Base-by-base conservation (phyloP, 2,888 invertebrate genomes). In the Trimorus sp. region DNA sequence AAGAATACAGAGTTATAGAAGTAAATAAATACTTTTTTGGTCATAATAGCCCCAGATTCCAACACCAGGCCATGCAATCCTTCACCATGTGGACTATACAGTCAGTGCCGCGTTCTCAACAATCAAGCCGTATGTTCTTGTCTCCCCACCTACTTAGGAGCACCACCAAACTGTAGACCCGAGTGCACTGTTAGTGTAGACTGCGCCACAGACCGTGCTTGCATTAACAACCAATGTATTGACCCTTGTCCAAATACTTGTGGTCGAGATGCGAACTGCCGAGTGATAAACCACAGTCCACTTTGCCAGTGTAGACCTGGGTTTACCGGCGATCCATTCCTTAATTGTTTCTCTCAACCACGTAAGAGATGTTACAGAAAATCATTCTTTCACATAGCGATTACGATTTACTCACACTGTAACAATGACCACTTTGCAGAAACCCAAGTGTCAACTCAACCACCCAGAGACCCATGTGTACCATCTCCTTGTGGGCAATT, bases 161-260 rank as follows among this genome's bases (percentile, higher is more conserved):
- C 91, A 74, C 95, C 95, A n/a, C 95, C 95, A 37, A 94, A 94
- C 62, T 96, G 96, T 86, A 93, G 96, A 85, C 95, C 96, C 7
- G 96, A 96, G 91, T 97, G 97, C 90, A 94, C 94, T 7, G 94
- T 94, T n/a, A 96, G 95, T 89, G 93, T 95, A 3, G 96, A 97
- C 89, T 97, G 97, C 92, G 92, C 94, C 7, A 92, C 94, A 45
- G 94, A 94, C 84, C 94, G 94, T 88, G 96, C 97, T 14, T 97
- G 97, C 88, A 94, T 94, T 86, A 96, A 96, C 90, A 95, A 96
- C 87, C 95, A 95, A 92, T 97, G 97, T 90, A 92, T 94, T 0
- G 82, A 87, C 48, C 86, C 84, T 15, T 87, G 87, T 36, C 54
- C 62, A 4, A 82, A 77, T 14, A 96, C 95, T n/a, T 95, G 92